Evolutionary conservation across 2,888 invertebrate genomes (phyloP), one percentile per base, ranked within the genome.

Genomic region (Oeneis ivallda): DNA sequence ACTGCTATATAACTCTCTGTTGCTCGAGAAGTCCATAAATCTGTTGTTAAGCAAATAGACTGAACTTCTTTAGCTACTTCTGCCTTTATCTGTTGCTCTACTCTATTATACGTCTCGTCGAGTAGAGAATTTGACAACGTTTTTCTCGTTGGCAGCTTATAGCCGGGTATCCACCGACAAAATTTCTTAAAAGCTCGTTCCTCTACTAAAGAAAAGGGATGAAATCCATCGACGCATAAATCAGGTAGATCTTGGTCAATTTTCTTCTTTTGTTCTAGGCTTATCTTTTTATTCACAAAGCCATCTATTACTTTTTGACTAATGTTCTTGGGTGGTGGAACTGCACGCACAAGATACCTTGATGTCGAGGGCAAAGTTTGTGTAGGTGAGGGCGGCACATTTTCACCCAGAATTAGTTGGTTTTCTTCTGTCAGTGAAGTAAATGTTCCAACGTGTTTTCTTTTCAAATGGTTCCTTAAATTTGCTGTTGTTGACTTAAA

Each of bases 21-120:
- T 6, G 26, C 52, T 5, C 65, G 49, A 0, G 79, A 77, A 0
- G 75, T 76, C 76, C 77, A 78, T 39, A 73, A 56, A 62, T 79
- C 76, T 1, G 71, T 57, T 0, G 76, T 76, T 2, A 78, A 26
- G 45, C 75, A 75, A 11, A 77, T 68, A 9, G 26, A 62, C 52
- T 67, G 50, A 13, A 57, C 43, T 19, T 52, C 50, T 19, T 9
- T 41, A 9, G 41, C 9, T 41, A 41, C 41, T 41, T 41, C 6
- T 7, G 41, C 4, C 41, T 41, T 41, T 41, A 41, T 41, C 9
- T 41, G 6, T 41, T 41, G 4, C 9, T 41, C 41, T 41, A 9
- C 41, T 9, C 41, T 41, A 41, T 7, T 7, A 9, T 41, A 41
- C 4, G 41, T 9, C 32, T 53, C 52, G n/a, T 53, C 19, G 13